Evolutionary conservation across 2,113 vertebrate species (phyloP), one percentile per base, ranked within the genome.

Genomic region (Larimichthys polyactis): DNA sequence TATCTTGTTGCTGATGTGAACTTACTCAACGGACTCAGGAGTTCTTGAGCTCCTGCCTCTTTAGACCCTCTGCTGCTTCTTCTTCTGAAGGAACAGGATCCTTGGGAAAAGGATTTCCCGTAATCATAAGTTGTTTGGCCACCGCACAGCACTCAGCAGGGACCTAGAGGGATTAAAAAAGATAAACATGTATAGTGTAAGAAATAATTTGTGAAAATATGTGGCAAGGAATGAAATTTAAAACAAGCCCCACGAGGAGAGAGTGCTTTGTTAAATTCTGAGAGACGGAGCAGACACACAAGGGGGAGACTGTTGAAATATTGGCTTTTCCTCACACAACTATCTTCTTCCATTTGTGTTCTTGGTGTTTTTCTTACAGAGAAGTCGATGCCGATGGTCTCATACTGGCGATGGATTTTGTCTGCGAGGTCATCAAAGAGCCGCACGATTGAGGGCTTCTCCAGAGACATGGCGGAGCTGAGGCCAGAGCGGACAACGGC

Each of bases 351-450:
- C 20, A 20, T 68, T 52, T 79, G 20, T 59, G 6, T 36, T 65
- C 11, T 29, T 7, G 9, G 44, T 5, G 44, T 27, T 75, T 32
- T 58, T 71, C 97, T 97, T 94, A 99, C 98, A 54, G 95, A 88
- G 83, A 98, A 99, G 90, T 98, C 96, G 79, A 98, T 86, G 62
- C 97, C 97, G 43, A 99, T 99, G 55, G 97, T 99, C 94, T 99
- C 98, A 75, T 98, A 99, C 32, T 99, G 98, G 4, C 98, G 96
- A 87, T 99, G 97, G 88, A 99, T 96, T 94, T 98, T 99, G 92
- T 99, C 98, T 54, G 97, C 97, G 3, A 99, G 95, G 87, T 99
- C 98, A 88, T 99, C 98, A 16, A 99, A 99, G 7, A 99, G 96
- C 20, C 98, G 96, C 66, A 98, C 97, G 54, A 99, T 97, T 78